Evolutionary conservation across 2,797 vertebrate species (phyloP), one percentile per base, ranked within the genome.

Genomic region (Alosa sapidissima): DNA sequence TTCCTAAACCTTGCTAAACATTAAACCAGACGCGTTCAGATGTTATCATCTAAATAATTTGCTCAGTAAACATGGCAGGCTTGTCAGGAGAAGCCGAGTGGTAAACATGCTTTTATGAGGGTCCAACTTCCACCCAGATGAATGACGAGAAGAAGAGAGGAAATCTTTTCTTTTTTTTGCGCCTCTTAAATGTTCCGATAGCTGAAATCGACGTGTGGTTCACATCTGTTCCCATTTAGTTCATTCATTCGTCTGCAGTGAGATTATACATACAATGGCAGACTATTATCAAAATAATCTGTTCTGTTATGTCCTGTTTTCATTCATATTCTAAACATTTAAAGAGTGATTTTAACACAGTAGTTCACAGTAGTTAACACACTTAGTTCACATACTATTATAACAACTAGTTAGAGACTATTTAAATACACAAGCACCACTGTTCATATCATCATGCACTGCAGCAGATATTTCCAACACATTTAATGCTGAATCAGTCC

Each of bases 81-180:
- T 81, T 45, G 84, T 81, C 28, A 58, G 81, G 52, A 85, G 83
- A 83, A 84, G 85, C 78, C 82, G 48, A 55, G 78, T 81, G 83
- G 83, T 62, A 84, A 84, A 82, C 75, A 81, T 45, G 78, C 78
- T 33, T 86, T 86, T 86, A 84, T 82, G 83, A 82, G 82, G 85
- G 85, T 84, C 78, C 83, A 86, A 84, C 83, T 84, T 86, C 85
- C 83, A 86, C 60, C 16, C 51, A 49, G 75, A 82, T 81, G 83
- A 72, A n/a, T 52, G 78, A 81, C 84, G 41, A 49, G 14, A 49
- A 11, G 41, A 47, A 47, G 14, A 75, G 2, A 16, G 33, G 33
- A 45, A 75, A 75, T 45, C 16, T 75, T 75, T 16, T 75, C 68
- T 75, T 45, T 75, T 75, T 14, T 78, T 68, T 85, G 82, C 49